Percentiles rank a stretch among this genome's conserved stretches.
Conservation (phyloP, 2,113 vertebrate genomes). For the Nothobranchius kuhntae region DNA sequence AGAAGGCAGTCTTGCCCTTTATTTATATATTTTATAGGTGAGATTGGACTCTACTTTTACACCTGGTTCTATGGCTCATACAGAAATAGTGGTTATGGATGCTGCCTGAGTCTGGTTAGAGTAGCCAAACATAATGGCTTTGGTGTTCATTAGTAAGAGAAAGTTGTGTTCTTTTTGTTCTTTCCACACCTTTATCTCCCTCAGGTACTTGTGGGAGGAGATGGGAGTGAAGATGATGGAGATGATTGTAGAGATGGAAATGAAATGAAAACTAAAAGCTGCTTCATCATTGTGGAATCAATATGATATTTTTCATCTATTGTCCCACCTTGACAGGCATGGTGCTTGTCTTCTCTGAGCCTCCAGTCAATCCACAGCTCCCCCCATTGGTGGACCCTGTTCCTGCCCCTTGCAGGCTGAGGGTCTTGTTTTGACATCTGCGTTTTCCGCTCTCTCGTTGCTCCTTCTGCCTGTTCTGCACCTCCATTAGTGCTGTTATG, state of each 20-base stretch:
- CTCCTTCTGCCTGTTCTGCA: slow-evolving; percentile 94
- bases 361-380: slow-evolving; percentile 39
- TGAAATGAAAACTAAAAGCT: too few relatives aligned
- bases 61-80: neutral
- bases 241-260: too few relatives aligned
- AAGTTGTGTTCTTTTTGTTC: too few relatives aligned
- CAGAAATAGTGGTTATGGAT: too few relatives aligned
- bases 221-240: too few relatives aligned
- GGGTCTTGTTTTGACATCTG: slow-evolving; percentile 85
- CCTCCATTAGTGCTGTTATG: slow-evolving; percentile 91
- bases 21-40: too few relatives aligned
- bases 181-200: too few relatives aligned
- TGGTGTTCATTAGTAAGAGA: neutral
- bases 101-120: neutral
- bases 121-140: neutral
- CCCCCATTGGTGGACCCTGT: slow-evolving; percentile 21
- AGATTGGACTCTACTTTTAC: too few relatives aligned
- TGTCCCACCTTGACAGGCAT: slow-evolving; percentile 88
- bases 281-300: too few relatives aligned
- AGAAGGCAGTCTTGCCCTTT: too few relatives aligned
- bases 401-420: slow-evolving; percentile 82
- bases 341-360: slow-evolving; percentile 80
- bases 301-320: too few relatives aligned
- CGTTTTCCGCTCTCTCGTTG: slow-evolving; percentile 88
- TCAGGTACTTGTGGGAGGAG: too few relatives aligned